phyloP scores from a whole-genome alignment of 1,140 invertebrate species.

The Brachionus manjavacas region DNA sequence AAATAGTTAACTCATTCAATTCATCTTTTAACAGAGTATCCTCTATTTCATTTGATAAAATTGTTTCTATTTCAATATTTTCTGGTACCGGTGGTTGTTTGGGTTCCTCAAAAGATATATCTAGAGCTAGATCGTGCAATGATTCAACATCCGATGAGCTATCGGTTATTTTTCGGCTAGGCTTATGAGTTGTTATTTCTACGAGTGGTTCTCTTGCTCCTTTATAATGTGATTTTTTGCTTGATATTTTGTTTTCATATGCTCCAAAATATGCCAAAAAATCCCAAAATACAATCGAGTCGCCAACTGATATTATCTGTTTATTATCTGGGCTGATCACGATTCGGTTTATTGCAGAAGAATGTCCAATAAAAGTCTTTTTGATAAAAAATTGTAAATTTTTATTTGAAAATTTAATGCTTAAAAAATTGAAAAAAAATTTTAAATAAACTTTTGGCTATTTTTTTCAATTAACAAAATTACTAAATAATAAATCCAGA shows the following conservation, averaged over 20 bases:
- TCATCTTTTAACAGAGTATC: constrained; percentile 19
- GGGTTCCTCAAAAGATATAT: neutral
- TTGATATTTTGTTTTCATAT: neutral
- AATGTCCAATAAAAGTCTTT: constrained; percentile 57
- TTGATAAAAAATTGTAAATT: no score
- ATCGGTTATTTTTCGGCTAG: neutral
- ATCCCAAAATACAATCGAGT: constrained; percentile 57
- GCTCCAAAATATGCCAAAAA: constrained; percentile 47
- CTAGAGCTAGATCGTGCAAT: neutral
- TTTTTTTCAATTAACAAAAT: no score
- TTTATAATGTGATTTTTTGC: neutral
- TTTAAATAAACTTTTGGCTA: no score
- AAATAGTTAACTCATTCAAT: neutral
- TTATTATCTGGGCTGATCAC: constrained; percentile 51
- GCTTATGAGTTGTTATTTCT: neutral
- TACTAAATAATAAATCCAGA: no score
- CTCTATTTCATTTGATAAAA: constrained; percentile 6
- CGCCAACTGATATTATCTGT: constrained; percentile 51
- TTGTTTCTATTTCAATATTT: constrained; percentile 30
- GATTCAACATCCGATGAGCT: neutral
- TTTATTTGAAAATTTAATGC: no score
- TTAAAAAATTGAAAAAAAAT: no score
- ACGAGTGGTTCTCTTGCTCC: neutral
- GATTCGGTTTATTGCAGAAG: constrained; percentile 50
- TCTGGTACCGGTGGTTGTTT: neutral